phyloP scores from a whole-genome alignment of 2,113 vertebrate species.

The Tichodroma muraria region DNA sequence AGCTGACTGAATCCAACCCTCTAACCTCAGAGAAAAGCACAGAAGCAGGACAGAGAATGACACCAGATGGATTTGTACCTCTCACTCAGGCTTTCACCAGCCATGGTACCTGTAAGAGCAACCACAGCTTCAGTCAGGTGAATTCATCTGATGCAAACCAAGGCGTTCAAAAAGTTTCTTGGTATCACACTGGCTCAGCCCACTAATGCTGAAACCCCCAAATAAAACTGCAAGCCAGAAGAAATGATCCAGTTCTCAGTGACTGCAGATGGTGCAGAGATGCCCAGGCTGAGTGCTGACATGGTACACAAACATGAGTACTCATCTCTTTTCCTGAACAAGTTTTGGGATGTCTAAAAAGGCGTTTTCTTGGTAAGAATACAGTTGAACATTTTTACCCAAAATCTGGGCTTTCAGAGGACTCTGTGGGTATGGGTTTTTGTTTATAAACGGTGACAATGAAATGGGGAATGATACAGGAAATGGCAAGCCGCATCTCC shows the following conservation, averaged over 20 bases:
- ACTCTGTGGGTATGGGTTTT: background rate
- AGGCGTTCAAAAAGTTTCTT: background rate
- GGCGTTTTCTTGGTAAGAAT: background rate
- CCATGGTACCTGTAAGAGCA: rapidly evolving
- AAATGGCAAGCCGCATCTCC: background rate
- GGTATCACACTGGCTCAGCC: background rate
- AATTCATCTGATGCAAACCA: background rate
- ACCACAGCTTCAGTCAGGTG: background rate
- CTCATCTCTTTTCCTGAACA: background rate
- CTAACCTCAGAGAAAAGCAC: background rate
- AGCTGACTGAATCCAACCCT: rapidly evolving
- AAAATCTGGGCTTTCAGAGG: background rate
- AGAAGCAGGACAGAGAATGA: background rate
- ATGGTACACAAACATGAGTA: background rate
- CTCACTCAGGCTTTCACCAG: background rate
- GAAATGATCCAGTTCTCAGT: background rate
- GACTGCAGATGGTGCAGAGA: no score
- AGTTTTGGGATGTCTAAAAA: background rate
- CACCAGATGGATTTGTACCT: rapidly evolving
- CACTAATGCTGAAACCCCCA: background rate
- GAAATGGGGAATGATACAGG: background rate
- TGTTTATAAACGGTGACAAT: background rate
- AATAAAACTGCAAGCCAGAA: background rate
- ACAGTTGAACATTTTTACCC: background rate
- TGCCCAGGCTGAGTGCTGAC: background rate